Conservation (phyloP, 1,140 invertebrate genomes). For the Listronotus bonariensis region DNA sequence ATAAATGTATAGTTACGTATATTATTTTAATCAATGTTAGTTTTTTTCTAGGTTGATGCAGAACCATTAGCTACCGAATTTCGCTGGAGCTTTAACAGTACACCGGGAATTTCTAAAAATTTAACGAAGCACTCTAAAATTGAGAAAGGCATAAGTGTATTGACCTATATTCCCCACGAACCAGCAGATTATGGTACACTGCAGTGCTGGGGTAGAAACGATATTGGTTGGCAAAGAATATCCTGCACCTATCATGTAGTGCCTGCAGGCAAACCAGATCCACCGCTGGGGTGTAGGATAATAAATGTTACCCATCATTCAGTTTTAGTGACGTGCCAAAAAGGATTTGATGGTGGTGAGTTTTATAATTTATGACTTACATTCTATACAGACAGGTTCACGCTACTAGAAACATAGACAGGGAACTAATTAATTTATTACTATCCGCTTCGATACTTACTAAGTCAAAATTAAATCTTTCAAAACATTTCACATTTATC, state of each 20-base stretch:
- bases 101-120: conserved; percentile 55
- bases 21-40: neutral
- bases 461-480: too few species aligned
- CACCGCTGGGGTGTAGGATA: conserved; percentile 58
- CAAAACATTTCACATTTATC: too few species aligned
- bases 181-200: conserved; percentile 63
- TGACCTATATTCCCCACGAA: conserved; percentile 59
- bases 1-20: too few species aligned
- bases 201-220: conserved; percentile 63
- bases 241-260: conserved; percentile 65
- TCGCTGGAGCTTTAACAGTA: conserved; percentile 67
- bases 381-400: too few species aligned
- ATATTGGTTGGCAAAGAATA: conserved; percentile 59
- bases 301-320: conserved; percentile 60
- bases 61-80: conserved; percentile 61
- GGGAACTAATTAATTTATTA: too few species aligned
- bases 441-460: too few species aligned
- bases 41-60: conserved; percentile 58
- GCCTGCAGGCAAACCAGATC: conserved; percentile 61
- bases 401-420: too few species aligned
- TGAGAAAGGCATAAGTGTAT: conserved; percentile 54
- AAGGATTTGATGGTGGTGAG: conserved; percentile 56
- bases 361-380: too few species aligned
- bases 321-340: conserved; percentile 57
- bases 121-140: conserved; percentile 52